These are phyloP conservation scores for Nymphalis urticae DNA, from an alignment of 2,888 invertebrate species.

Conservation along the genomic window DNA sequence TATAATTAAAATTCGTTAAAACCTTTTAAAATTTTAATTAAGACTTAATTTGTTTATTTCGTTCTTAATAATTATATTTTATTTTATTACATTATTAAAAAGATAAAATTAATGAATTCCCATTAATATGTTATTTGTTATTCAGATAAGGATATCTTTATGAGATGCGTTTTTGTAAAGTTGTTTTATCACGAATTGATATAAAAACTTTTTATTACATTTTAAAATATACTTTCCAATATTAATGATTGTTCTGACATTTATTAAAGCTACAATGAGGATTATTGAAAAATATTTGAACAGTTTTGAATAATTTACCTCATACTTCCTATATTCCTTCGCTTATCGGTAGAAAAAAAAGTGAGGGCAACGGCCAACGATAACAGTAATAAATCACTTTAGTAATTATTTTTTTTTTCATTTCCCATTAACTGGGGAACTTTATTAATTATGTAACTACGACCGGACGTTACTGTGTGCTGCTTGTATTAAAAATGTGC, in stretches of 20 bases:
- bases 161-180: slow-evolving; percentile 13
- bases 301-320: slow-evolving; percentile 52
- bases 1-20: neutral
- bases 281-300: slow-evolving; percentile 55
- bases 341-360: slow-evolving; percentile 63
- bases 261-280: slow-evolving; percentile 44
- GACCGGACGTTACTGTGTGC: slow-evolving; percentile 22
- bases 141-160: neutral
- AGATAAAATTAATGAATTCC: neutral
- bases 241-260: slow-evolving; percentile 40
- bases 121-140: neutral
- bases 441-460: slow-evolving; percentile 37
- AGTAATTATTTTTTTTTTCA: slow-evolving; percentile 46
- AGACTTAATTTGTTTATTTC: neutral
- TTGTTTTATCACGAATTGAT: slow-evolving; percentile 31
- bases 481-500: slow-evolving; percentile 16
- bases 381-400: slow-evolving; percentile 64
- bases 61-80: neutral
- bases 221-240: slow-evolving; percentile 40
- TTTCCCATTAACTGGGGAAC: slow-evolving; percentile 32
- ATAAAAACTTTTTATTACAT: slow-evolving; percentile 34
- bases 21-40: neutral
- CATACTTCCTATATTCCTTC: slow-evolving; percentile 60
- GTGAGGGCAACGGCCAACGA: slow-evolving; percentile 55
- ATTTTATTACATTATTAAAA: neutral